Base-by-base conservation (phyloP, 2,888 invertebrate genomes). In the Physocephala rufipes region DNA sequence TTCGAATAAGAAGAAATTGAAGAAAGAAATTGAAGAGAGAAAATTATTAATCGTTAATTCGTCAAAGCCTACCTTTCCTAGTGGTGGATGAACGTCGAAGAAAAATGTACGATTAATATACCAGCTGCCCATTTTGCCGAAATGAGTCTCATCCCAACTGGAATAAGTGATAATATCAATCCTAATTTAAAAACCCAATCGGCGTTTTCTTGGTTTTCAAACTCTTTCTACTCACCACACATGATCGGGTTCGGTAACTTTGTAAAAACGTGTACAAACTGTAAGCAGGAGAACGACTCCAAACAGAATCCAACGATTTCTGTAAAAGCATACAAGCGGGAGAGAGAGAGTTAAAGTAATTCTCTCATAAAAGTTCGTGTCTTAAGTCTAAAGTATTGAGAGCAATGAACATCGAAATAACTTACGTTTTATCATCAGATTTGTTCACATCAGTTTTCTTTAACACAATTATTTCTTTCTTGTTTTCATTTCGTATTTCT, bases 121-220 rank as follows among this genome's bases (percentile, higher is more conserved):
- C 96, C 97, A 98, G 83, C 96, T 96, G 1, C 95, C 96, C 96
- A 98, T 97, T 90, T 98, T 98, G 0, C 97, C 97, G 89, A 98
- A 98, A 88, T 98, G 98, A 36, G 97, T 97, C 89, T 98, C 98
- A 88, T 98, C 98, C 96, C 96, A 96, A 83, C 95, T 95, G 24
- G 2, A 62, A 36, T 15, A 7, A 51, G 49, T 19, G 19, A 15
- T 3, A 19, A 45, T 2, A 51, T 13, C n/a, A n/a, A 24, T 30
- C 45, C 36, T 85, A 89, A 5, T 49, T 26, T 4, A 7, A 21
- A 49, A n/a, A 36, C 36, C 36, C 36, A 4, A 36, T 9, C n/a
- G n/a, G n/a, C n/a, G n/a, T n/a, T n/a, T 36, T 9, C 9, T 36
- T 16, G 19, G 36, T 1, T 15, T 53, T 26, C 45, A 28, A 28